Base-by-base conservation (phyloP, 1,140 invertebrate genomes). In the Trichogramma pretiosum region DNA sequence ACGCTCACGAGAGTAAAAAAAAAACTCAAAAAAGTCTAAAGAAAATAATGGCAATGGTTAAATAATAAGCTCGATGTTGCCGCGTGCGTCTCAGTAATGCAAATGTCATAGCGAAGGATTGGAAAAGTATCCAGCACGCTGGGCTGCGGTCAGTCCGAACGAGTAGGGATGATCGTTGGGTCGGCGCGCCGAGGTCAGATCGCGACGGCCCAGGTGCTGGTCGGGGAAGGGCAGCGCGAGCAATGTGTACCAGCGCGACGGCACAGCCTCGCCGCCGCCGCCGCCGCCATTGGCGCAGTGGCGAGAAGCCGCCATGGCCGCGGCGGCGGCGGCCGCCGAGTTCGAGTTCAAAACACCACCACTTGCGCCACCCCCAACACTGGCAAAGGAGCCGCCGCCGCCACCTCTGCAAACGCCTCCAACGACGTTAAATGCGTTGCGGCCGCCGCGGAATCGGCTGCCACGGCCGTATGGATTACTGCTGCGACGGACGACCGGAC, bases 221-320 rank as follows among this genome's bases (percentile, higher is more conserved):
- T 92, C 89, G 60, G 88, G 87, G 73, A 92, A 92, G 54, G 88
- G 89, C 58, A 92, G 78, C 49, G 89, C 89, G 68, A 92, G 78
- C 52, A 92, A 78, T 46, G 87, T 90, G 76, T 88, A 89, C 88
- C 85, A 90, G 59, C 86, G 75, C 49, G 85, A 84, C 19, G 84
- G 63, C 54, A 64, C 50, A 21, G 4, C 14, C 13, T 34, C 41
- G 11, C 37, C 33, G 37, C 65, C 64, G 53, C 66, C 62, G 48
- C 65, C 53, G 68, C 71, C 63, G 68, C 65, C 56, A 69, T 67
- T 60, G 68, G 69, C 56, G 70, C 62, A 60, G 65, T 62, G 46
- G 65, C 53, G n/a, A n/a, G n/a, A n/a, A n/a, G 68, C 71, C 63
- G 68, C 65, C 56, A 68, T 67, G 60, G 68, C 65, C 63, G 59